Evolutionary conservation across 1,140 invertebrate species (phyloP), one percentile per base, ranked within the genome.

Genomic region (Drosophila kepulauana): DNA sequence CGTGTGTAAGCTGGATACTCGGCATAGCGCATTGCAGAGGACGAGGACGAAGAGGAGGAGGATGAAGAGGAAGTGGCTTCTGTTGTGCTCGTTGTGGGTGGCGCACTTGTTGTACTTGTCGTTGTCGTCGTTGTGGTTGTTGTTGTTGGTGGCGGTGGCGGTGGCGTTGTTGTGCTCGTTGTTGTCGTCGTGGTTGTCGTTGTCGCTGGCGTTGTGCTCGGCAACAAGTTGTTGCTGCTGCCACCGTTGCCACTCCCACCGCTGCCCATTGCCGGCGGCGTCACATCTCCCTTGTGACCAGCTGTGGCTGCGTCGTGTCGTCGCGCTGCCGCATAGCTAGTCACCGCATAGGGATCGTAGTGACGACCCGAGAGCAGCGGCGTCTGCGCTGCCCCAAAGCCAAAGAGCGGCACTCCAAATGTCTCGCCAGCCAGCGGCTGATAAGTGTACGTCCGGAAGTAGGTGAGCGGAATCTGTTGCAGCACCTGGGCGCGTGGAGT

Each of bases 401-500:
- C 90, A 3, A 86, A 90, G 64, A 90, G 73, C 3, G 89, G 89
- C 52, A 86, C 72, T 8, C 75, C 54, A 5, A 89, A 86, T 6
- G 79, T 63, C 41, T 77, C 78, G 13, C 77, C 81, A 0, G 70
- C 51, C 48, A 91, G 25, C 1, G 88, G 91, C 48, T 91, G 91
- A 41, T 92, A 92, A 4, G 91, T 92, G 62, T 92, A 92, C 0
- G 91, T 92, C 15, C 91, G 91, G 58, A 92, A 92, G 41, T 92
- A 92, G 45, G 91, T 92, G 13, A 92, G 70, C 1, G 91, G 91
- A 0, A 92, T 92, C 59, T 92, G 91, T 15, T 92, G 91, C 43
- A 92, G 49, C 43, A 89, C 41, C 20, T 74, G 82, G 2, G 62
- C 41, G 10, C 69, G 65, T 0, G 89, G 82, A 1, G 84, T 38